These are phyloP conservation scores for Rhineura floridana DNA, from an alignment of 2,113 vertebrate species.

Conservation along the genomic window DNA sequence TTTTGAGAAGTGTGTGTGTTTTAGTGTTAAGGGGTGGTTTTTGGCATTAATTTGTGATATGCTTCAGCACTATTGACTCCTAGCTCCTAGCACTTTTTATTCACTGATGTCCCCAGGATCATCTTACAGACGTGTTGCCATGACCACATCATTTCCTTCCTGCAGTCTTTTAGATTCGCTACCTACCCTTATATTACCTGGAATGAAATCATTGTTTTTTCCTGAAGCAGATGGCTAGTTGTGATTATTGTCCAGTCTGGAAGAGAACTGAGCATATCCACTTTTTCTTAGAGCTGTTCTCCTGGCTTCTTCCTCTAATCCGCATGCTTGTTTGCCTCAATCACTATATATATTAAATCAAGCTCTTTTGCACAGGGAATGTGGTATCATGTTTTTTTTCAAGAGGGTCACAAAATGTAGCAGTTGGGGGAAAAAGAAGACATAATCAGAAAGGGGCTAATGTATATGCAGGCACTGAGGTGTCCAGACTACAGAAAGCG, in stretches of 20 bases:
- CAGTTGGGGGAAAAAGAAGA: not conserved
- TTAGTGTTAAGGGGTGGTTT: not conserved
- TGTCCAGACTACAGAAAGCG: not conserved
- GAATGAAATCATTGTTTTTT: not conserved
- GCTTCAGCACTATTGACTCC: fast-evolving
- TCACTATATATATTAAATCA: conserved; percentile 2
- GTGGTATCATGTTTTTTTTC: not conserved
- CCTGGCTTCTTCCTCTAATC: conserved; percentile 19
- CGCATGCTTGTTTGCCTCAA: conserved; percentile 39
- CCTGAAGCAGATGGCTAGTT: not conserved
- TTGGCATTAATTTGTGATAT: not conserved
- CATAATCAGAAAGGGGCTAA: not conserved
- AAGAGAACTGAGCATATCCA: conserved; percentile 33
- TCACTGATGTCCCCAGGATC: conserved; percentile 9
- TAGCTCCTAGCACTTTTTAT: not conserved
- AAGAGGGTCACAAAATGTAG: not conserved
- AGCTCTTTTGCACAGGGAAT: not conserved
- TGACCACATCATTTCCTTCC: not conserved
- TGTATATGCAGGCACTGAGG: not conserved
- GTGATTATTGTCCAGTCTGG: conserved; percentile 4
- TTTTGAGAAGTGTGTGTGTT: conserved; percentile 16
- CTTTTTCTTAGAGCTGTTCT: conserved; percentile 21
- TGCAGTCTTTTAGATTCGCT: not conserved
- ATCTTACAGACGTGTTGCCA: not conserved
- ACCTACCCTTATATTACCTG: not conserved